Percentiles rank a stretch among this genome's conserved stretches.
Evolutionary conservation across 2,113 vertebrate genomes (phyloP).

Genomic region (Malurus alboscapulatus): DNA sequence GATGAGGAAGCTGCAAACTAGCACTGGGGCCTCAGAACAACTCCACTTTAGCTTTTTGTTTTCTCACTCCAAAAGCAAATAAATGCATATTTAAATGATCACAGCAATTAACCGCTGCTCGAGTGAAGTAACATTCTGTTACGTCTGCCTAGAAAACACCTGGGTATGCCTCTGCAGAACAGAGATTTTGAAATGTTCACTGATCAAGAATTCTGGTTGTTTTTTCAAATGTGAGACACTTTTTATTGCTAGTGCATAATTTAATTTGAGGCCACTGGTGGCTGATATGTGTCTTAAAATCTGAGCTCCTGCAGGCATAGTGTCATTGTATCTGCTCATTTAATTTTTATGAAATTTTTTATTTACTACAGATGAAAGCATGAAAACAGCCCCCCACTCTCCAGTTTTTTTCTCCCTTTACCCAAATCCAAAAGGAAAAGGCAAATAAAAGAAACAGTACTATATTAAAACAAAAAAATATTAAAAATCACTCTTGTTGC

Average conservation of each 20-base stretch:
- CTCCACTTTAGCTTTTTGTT: not conserved
- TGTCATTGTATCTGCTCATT: not conserved
- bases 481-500: not conserved
- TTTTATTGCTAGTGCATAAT: slow-evolving; percentile 15
- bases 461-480: not conserved
- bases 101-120: not conserved
- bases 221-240: not conserved
- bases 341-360: slow-evolving; percentile 13
- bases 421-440: not conserved
- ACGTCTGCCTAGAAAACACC: not conserved
- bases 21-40: not conserved
- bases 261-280: slow-evolving; percentile 17
- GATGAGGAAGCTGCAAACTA: not conserved
- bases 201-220: not conserved
- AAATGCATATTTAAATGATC: slow-evolving; percentile 11
- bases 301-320: not conserved
- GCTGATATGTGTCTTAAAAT: slow-evolving; percentile 17
- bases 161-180: not conserved
- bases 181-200: not conserved
- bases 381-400: not conserved
- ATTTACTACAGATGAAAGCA: slow-evolving; percentile 4
- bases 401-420: not conserved
- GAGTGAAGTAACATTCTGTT: not conserved
- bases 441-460: not conserved
- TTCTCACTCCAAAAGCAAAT: not conserved